Evolutionary conservation across 2,797 vertebrate species (phyloP), one percentile per base, ranked within the genome.

Genomic region (Cirrhinus mrigala): DNA sequence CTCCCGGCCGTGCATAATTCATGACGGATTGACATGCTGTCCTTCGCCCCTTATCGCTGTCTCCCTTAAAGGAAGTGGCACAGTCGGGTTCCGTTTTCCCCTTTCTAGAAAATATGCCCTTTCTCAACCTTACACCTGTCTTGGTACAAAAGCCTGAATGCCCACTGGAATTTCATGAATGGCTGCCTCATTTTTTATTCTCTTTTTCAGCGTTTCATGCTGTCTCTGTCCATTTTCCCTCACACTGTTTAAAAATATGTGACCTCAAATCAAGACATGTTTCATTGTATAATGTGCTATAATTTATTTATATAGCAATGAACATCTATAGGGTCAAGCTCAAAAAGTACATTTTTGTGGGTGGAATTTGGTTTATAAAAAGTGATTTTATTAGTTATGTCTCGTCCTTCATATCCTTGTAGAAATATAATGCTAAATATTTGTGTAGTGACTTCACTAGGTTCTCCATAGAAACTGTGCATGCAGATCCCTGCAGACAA

Each of bases 1-100:
- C 62, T 69, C 16, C n/a, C 4, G 12, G 74, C 16, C 5, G 20
- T 84, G 74, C 50, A 84, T 78, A 48, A 84, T 84, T 69, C 24
- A 70, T 84, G 64, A 58, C 44, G 16, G 24, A 70, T n/a, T 78
- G 50, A 48, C 64, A 78, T 70, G 60, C 64, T 46, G 64, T 58
- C 74, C 33, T 78, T 78, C 24, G 11, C 37, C 37, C 75, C 24
- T 78, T 58, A 79, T 77, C 14, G 1, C 50, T 22, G 12, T 56
- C 6, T 84, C 16, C 12, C 24, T 70, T 10, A 56, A 78, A 56
- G 16, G 9, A 77, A 68, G 33, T 46, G 33, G 15, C 18, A 68
- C 62, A 58, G n/a, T 33, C 12, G 1, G 11, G 48, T 46, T 84
- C 60, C 6, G 6, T 83, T 52, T 75, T 58, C 10, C 8, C 10